Conservation (phyloP, 2,113 vertebrate species). For the Sapayoa aenigma region DNA sequence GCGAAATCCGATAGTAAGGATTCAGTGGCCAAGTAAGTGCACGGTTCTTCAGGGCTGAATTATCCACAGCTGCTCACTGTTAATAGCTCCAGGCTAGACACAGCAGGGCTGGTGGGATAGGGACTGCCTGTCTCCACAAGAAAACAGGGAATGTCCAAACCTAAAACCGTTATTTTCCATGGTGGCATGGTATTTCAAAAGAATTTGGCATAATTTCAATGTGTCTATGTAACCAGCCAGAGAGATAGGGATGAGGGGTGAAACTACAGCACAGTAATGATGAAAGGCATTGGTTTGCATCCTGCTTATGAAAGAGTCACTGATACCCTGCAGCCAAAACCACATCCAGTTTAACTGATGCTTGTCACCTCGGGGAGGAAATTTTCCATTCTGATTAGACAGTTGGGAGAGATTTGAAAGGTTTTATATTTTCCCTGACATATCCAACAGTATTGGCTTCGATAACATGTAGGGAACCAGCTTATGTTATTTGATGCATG, state of each 20-base stretch:
- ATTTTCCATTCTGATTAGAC: background rate
- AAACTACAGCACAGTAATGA: background rate
- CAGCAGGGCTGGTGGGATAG: background rate
- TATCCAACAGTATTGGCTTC: background rate
- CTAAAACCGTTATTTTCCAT: background rate
- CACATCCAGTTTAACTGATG: background rate
- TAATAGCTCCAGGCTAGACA: background rate
- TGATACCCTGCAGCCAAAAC: background rate
- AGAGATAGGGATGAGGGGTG: background rate
- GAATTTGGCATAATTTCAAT: background rate
- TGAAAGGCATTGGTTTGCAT: background rate
- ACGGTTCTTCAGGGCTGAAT: background rate
- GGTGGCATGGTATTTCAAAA: background rate
- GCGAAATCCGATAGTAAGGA: slow-evolving; percentile 35
- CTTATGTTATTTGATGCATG: accelerated
- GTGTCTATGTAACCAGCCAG: background rate
- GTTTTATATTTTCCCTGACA: background rate
- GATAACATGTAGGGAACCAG: background rate
- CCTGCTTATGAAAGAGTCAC: background rate
- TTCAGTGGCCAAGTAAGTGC: background rate
- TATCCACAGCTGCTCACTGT: slow-evolving; percentile 32
- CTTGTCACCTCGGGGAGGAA: background rate
- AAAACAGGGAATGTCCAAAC: background rate
- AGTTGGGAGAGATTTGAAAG: background rate
- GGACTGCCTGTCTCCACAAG: background rate